Evolutionary conservation across 2,797 vertebrate genomes (phyloP).

Genomic region (Ctenochaetus hawaiiensis): DNA sequence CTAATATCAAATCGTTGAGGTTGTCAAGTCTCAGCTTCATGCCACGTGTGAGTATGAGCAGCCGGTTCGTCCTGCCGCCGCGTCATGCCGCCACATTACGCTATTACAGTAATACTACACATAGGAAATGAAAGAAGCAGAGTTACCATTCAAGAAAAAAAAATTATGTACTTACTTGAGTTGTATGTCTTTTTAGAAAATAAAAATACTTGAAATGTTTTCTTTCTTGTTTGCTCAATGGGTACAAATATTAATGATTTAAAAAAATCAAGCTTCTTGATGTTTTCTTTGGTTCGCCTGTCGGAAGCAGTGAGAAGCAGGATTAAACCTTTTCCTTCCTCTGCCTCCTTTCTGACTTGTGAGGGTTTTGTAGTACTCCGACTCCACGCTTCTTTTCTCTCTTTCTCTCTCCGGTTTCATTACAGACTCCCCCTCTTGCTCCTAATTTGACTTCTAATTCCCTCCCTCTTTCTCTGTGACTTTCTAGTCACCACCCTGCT

Average conservation of each 20-base stretch:
- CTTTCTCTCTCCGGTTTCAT: constrained; percentile 44
- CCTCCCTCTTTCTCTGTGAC: constrained; percentile 63
- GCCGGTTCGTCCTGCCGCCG: constrained; percentile 20
- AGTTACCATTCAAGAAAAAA: neutral
- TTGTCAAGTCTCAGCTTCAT: neutral
- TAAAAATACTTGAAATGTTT: neutral
- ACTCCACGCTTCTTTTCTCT: constrained; percentile 43
- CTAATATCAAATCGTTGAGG: neutral
- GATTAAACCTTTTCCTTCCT: neutral
- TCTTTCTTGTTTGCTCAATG: constrained; percentile 18
- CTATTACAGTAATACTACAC: constrained; percentile 5
- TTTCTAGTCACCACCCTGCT: constrained; percentile 30
- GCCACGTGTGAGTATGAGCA: constrained; percentile 70
- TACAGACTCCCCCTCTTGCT: constrained; percentile 44
- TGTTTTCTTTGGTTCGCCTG: neutral
- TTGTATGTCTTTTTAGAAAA: constrained; percentile 40
- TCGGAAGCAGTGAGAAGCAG: neutral
- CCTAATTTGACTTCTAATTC: constrained; percentile 71
- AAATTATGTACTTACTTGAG: constrained; percentile 66
- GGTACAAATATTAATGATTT: neutral
- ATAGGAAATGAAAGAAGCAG: neutral
- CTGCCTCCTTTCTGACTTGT: constrained; percentile 31
- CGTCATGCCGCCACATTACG: neutral
- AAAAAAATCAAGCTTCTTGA: neutral
- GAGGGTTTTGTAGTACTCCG: constrained; percentile 20